These are phyloP conservation scores for Tokudaia muenninki DNA, from an alignment of 2,797 vertebrate genomes.

Conservation along the genomic window DNA sequence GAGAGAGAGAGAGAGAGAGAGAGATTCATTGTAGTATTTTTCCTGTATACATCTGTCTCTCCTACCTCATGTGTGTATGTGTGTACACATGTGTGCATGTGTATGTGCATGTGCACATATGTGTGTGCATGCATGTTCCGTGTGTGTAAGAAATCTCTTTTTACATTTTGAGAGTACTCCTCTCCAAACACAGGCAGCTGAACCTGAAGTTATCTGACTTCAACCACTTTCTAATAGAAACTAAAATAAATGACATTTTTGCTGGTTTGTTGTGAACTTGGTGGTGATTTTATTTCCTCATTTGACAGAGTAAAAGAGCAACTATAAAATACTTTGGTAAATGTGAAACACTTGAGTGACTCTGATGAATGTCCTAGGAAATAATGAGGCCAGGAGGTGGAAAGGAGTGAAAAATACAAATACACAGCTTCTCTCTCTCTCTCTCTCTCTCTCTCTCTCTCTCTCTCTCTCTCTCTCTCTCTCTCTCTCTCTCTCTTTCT, in stretches of 20 bases:
- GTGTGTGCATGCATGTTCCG: no score
- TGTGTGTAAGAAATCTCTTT: background rate
- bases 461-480: background rate
- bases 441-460: background rate
- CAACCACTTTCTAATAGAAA: background rate
- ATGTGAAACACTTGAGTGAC: conserved; percentile 10
- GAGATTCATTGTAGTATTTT: background rate
- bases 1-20: no score
- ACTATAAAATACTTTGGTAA: background rate
- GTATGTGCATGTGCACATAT: background rate
- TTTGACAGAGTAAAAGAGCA: background rate
- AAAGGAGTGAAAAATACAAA: background rate
- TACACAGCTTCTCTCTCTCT: background rate
- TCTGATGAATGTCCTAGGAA: conserved; percentile 15
- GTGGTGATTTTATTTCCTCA: conserved; percentile 18
- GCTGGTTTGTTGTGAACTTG: background rate
- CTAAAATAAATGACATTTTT: background rate
- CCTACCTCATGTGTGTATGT: background rate
- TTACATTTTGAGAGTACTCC: background rate
- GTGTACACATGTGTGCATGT: no score
- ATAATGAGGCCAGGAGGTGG: background rate
- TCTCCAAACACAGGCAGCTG: background rate
- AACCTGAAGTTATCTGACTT: no score
- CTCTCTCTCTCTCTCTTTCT: background rate
- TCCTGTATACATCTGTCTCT: background rate